These are phyloP conservation scores for Macrocentrus cingulum DNA, from an alignment of 1,140 invertebrate species.

Conservation along the genomic window DNA sequence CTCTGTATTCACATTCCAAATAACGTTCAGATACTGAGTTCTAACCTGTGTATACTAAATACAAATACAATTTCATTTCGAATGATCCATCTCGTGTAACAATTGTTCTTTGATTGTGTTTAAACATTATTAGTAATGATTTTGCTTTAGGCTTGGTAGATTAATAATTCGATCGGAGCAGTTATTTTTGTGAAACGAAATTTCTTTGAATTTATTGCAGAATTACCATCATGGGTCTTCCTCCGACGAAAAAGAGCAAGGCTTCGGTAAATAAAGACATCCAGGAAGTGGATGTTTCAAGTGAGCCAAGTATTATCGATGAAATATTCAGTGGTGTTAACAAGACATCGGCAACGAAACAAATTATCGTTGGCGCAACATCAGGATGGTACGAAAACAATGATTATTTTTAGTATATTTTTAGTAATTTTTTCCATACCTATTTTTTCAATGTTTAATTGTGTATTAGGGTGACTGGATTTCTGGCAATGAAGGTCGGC, in stretches of 20 bases:
- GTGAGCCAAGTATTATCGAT: slow-evolving; percentile 69
- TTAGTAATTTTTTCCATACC: neutral
- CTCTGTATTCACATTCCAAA: too few relatives aligned
- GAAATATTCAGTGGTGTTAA: slow-evolving; percentile 76
- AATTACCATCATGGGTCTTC: neutral
- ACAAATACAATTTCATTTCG: too few relatives aligned
- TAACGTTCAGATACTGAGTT: too few relatives aligned
- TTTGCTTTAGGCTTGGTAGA: too few relatives aligned
- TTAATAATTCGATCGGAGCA: too few relatives aligned
- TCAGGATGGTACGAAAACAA: slow-evolving; percentile 76
- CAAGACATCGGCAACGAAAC: slow-evolving; percentile 82
- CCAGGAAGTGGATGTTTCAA: slow-evolving; percentile 60
- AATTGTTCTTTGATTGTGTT: too few relatives aligned
- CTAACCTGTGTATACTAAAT: too few relatives aligned
- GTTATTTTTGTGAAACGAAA: neutral
- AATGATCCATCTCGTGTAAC: too few relatives aligned
- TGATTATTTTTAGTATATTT: neutral
- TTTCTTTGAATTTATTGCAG: neutral
- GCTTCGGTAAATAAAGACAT: slow-evolving; percentile 52
- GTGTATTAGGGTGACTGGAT: slow-evolving; percentile 80
- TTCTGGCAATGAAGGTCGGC: slow-evolving; percentile 87
- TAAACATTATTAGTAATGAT: too few relatives aligned
- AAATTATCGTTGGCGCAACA: slow-evolving; percentile 80
- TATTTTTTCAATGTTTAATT: slow-evolving; percentile 23
- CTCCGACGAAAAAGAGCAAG: slow-evolving; percentile 42